Evolutionary conservation across 2,113 vertebrate genomes (phyloP), one percentile per base, ranked within the genome.

Genomic region (Ceyx margarethae): DNA sequence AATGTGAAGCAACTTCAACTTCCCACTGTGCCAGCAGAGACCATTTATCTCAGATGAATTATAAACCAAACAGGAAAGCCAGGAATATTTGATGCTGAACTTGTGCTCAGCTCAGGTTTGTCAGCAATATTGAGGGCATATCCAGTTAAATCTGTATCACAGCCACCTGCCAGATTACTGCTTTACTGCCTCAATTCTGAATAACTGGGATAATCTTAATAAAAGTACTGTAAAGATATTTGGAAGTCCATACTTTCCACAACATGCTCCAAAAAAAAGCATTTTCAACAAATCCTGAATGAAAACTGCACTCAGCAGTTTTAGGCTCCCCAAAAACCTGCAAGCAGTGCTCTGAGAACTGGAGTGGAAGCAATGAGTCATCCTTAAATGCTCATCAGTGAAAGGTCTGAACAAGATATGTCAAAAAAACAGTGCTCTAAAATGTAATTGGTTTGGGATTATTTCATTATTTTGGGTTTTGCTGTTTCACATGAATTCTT

Each of bases 181-280:
- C 14, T 75, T 74, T 51, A 74, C 25, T 62, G 65, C 13, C 33
- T 78, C 33, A 93, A 93, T 67, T 11, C 73, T 90, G 37, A 94
- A 37, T 37, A 37, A 66, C 68, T n/a, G 26, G 53, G 43, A 81
- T 90, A 66, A 94, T 80, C 75, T 65, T 61, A 46, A 45, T 58
- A 23, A 68, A 35, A 82, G 8, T 14, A 68, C 37, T 61, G n/a
- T 3, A 40, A 61, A 72, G 40, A 31, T 14, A 40, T 35, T 29
- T 74, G 46, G 21, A 71, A 83, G 61, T 15, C 14, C 2, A 0
- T 4, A 18, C 50, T 45, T 61, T 45, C 71, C 57, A 45, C 51
- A 37, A 15, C 9, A 20, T 20, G n/a, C 35, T 61, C 26, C 3
- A 68, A 66, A 87, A 91, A 46, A 66, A 87, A 5, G 9, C 4